Evolutionary conservation across 2,113 vertebrate species (phyloP), one percentile per base, ranked within the genome.

Genomic region (Vombatus ursinus): DNA sequence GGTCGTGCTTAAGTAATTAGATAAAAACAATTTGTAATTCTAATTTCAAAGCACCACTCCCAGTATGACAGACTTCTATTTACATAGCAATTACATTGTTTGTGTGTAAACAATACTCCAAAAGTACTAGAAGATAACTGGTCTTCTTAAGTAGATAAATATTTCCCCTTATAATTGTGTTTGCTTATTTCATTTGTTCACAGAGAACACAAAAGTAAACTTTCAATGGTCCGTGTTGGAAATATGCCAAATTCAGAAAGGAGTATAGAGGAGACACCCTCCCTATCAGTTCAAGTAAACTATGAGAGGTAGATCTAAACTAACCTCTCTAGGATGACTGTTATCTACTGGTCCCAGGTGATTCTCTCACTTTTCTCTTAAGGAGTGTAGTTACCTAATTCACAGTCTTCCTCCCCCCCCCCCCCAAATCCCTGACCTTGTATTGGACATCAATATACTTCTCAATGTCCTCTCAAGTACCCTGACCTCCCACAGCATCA

Each of bases 21-120:
- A 92, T 84, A 77, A 50, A 1, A 92, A 95, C 19, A 93, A 68
- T 19, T 77, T 96, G 37, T 47, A 95, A 90, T 93, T 94, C n/a
- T 84, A 44, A 84, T 84, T 84, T 23, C 94, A 93, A 94, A 95
- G 90, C 37, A 49, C 54, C 89, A 24, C 31, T 22, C 19, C 68
- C 7, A 44, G 37, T 77, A 37, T n/a, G 61, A 19, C 26, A 94
- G 91, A 90, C 23, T 11, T 94, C 93, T 61, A 61, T 90, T 96
- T 97, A 54, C 31, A 68, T 53, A 50, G 37, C 2, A 48, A 50
- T 89, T 77, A 77, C 37, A 24, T 48, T 95, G 23, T 54, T 91
- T 89, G 47, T 24, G 7, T 26, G 11, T 47, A 52, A 96, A 77
- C 12, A n/a, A 44, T 84, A 22, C 19, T 84, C 68, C 68, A 19